Conservation (phyloP, 2,113 vertebrate species). For the Onychorhynchus coronatus region DNA sequence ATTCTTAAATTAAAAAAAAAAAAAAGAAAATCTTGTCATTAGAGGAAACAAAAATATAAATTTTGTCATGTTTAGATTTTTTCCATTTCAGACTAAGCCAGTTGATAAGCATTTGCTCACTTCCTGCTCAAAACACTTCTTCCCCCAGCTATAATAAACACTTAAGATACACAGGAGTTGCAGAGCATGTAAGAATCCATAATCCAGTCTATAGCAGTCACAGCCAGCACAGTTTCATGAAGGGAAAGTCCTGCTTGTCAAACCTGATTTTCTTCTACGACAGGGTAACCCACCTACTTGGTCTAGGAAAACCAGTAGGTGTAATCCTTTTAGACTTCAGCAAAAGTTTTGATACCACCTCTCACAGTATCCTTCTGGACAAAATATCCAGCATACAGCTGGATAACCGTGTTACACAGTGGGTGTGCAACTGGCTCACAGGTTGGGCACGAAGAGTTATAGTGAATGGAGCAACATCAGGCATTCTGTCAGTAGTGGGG, state of each 20-base stretch:
- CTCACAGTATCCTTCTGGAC: neutral
- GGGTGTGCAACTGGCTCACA: neutral
- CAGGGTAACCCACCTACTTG: neutral
- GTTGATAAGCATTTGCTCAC: neutral
- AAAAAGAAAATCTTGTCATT: neutral
- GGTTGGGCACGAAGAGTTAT: neutral
- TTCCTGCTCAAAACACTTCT: neutral
- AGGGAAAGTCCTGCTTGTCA: neutral
- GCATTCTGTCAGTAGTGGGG: neutral
- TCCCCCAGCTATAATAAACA: neutral
- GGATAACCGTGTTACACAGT: rapidly evolving
- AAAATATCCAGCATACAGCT: neutral
- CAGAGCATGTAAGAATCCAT: neutral
- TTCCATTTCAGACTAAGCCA: neutral
- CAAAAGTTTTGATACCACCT: neutral
- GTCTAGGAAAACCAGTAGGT: neutral
- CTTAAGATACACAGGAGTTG: neutral
- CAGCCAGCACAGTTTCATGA: neutral
- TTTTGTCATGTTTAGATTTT: neutral
- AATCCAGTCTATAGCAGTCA: neutral
- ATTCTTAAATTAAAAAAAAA: neutral
- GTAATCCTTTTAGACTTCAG: neutral
- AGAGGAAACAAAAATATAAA: neutral
- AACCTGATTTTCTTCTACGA: neutral
- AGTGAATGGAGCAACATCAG: neutral